Conservation (phyloP, 2,797 vertebrate genomes). For the Sparus aurata region DNA sequence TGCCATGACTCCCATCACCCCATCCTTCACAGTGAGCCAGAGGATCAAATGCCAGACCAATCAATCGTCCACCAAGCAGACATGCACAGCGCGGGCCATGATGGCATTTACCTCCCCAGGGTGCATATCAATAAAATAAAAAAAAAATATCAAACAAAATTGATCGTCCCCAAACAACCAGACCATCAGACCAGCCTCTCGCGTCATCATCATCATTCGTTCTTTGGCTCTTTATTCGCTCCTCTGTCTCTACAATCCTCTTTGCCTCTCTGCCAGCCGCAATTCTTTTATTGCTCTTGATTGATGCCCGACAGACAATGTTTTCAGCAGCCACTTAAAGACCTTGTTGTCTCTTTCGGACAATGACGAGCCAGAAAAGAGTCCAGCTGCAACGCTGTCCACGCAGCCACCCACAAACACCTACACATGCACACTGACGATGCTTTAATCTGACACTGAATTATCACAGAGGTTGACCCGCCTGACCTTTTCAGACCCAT, state of each 20-base stretch:
- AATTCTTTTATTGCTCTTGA: slow-evolving; percentile 25
- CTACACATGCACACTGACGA: slow-evolving; percentile 40
- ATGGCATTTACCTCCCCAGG: slow-evolving; percentile 78
- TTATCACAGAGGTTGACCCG: slow-evolving; percentile 80
- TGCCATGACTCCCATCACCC: slow-evolving; percentile 56
- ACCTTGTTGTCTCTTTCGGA: slow-evolving; percentile 9
- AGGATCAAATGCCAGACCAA: slow-evolving; percentile 84
- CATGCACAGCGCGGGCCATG: slow-evolving; percentile 57
- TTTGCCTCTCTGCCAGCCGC: slow-evolving; percentile 14
- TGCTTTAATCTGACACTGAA: slow-evolving; percentile 73
- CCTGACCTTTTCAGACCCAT: slow-evolving; percentile 68
- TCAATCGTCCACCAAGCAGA: slow-evolving; percentile 79
- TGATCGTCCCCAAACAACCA: slow-evolving; percentile 65
- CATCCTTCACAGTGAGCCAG: slow-evolving; percentile 72
- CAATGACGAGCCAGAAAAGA: slow-evolving; percentile 40
- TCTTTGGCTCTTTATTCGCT: slow-evolving; percentile 29
- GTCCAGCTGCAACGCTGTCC: slow-evolving; percentile 63
- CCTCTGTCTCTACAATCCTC: slow-evolving; percentile 6
- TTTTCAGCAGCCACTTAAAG: neutral
- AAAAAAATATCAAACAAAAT: slow-evolving; percentile 74
- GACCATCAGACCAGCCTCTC: slow-evolving; percentile 23
- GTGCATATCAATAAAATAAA: slow-evolving; percentile 75
- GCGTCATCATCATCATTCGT: slow-evolving; percentile 17
- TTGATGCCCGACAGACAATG: slow-evolving; percentile 28
- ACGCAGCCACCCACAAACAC: slow-evolving; percentile 49